Conservation (phyloP, 2,888 invertebrate genomes). For the Resseliella maxima region DNA sequence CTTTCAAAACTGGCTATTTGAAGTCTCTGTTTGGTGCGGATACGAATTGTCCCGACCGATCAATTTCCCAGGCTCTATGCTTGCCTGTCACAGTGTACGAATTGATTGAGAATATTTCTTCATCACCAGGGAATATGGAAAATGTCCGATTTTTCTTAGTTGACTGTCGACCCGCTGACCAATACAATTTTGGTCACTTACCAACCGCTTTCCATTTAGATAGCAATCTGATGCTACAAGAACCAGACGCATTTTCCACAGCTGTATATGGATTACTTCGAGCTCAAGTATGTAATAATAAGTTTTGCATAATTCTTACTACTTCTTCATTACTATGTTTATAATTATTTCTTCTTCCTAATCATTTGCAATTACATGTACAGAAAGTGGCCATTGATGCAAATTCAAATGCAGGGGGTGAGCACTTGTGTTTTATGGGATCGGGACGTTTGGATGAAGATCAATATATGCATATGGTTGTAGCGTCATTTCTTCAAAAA, state of each 20-base stretch:
- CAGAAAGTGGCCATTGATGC: slow-evolving; percentile 88
- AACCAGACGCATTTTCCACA: slow-evolving; percentile 92
- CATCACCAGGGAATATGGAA: slow-evolving; percentile 74
- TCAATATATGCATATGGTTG: slow-evolving; percentile 97
- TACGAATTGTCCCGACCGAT: slow-evolving; percentile 59
- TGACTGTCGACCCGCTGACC: slow-evolving; percentile 95
- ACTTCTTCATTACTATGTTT: background rate
- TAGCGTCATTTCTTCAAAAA: slow-evolving; percentile 95
- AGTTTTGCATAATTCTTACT: background rate
- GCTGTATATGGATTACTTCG: slow-evolving; percentile 85
- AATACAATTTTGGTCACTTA: slow-evolving; percentile 96
- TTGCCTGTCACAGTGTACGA: slow-evolving; percentile 96
- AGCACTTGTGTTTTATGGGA: slow-evolving; percentile 92
- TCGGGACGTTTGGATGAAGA: slow-evolving; percentile 94
- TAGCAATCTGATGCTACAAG: slow-evolving; percentile 96
- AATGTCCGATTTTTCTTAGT: slow-evolving; percentile 91
- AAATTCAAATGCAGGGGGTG: slow-evolving; percentile 86
- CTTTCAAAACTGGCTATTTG: slow-evolving; percentile 86
- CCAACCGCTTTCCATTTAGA: slow-evolving; percentile 98
- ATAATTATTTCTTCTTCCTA: slow-evolving; percentile 70
- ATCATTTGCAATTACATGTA: no score
- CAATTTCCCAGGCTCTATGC: slow-evolving; percentile 88
- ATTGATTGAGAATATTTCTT: slow-evolving; percentile 83
- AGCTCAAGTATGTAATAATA: no score
- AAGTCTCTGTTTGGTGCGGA: slow-evolving; percentile 74